Evolutionary conservation across 2,797 vertebrate genomes (phyloP).

Genomic region (Hylomyscus alleni): DNA sequence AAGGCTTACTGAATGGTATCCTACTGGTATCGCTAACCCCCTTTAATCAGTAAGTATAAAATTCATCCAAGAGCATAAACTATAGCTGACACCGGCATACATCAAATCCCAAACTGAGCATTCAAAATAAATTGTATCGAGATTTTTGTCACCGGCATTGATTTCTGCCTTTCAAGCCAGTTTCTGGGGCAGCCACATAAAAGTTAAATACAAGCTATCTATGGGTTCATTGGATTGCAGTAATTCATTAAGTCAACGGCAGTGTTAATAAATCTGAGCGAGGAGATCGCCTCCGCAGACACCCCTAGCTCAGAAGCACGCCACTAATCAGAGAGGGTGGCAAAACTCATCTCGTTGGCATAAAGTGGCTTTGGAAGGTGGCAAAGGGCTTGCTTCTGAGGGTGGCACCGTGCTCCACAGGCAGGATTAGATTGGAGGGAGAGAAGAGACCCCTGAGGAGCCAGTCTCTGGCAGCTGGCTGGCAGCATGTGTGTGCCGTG

Average conservation of each 20-base stretch:
- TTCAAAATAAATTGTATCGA: constrained; percentile 79
- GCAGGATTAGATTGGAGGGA: background rate
- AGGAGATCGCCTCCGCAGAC: constrained; percentile 80
- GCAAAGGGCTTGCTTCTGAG: background rate
- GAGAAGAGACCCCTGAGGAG: accelerated
- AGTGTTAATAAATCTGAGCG: constrained; percentile 76
- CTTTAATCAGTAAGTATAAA: constrained; percentile 72
- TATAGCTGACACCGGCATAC: constrained; percentile 66
- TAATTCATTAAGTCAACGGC: constrained; percentile 85
- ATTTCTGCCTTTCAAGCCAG: constrained; percentile 79
- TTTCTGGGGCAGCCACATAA: constrained; percentile 72
- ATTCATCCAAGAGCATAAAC: constrained; percentile 68
- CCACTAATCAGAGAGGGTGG: constrained; percentile 70
- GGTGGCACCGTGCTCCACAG: accelerated
- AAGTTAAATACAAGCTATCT: constrained; percentile 74
- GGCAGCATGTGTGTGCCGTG: background rate
- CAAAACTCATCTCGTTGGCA: constrained; percentile 35
- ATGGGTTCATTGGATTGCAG: constrained; percentile 68
- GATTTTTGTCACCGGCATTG: constrained; percentile 75
- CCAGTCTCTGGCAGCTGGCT: accelerated
- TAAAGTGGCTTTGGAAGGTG: background rate
- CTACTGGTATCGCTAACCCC: constrained; percentile 43
- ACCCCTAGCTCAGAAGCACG: constrained; percentile 81
- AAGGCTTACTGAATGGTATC: constrained; percentile 56
- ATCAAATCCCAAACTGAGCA: constrained; percentile 70